These are phyloP conservation scores for Zophobas atratus DNA, from an alignment of 1,140 invertebrate genomes.

Conservation along the genomic window DNA sequence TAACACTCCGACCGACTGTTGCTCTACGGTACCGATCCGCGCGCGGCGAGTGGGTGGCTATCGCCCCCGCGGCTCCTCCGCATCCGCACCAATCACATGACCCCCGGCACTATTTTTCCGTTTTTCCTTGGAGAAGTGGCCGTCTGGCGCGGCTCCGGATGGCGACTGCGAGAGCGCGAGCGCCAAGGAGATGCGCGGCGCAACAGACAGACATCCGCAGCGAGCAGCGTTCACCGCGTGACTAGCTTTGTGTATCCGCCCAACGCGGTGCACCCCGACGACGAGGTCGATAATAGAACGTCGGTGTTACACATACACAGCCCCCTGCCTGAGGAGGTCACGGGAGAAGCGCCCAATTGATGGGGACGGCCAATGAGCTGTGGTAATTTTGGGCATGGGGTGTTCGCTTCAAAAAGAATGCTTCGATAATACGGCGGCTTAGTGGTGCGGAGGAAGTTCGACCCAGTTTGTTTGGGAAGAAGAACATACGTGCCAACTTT, in stretches of 20 bases:
- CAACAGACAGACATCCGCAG: conserved; percentile 52
- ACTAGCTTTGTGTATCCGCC: conserved; percentile 59
- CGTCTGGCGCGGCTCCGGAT: conserved; percentile 5
- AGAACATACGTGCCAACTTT: too few species aligned
- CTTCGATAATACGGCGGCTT: too few species aligned
- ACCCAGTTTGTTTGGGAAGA: too few species aligned
- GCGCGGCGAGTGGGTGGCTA: neutral
- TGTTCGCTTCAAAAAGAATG: too few species aligned
- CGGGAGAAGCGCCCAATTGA: neutral
- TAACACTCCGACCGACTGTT: neutral
- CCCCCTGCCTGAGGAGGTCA: conserved; percentile 32
- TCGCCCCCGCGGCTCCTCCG: neutral
- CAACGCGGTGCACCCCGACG: conserved; percentile 49
- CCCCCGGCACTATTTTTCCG: conserved; percentile 1
- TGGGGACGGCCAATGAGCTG: neutral
- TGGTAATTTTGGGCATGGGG: too few species aligned
- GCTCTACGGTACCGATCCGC: neutral
- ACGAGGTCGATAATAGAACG: conserved; percentile 54
- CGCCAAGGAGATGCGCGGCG: conserved; percentile 35
- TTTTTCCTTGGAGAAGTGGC: neutral
- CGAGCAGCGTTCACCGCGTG: conserved; percentile 59
- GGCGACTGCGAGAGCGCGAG: conserved; percentile 23
- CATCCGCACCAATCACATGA: conserved; percentile 3
- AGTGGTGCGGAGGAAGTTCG: too few species aligned
- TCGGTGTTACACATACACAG: conserved; percentile 33